Evolutionary conservation across 2,888 invertebrate genomes (phyloP).

Genomic region (Criorhina ranunculi): DNA sequence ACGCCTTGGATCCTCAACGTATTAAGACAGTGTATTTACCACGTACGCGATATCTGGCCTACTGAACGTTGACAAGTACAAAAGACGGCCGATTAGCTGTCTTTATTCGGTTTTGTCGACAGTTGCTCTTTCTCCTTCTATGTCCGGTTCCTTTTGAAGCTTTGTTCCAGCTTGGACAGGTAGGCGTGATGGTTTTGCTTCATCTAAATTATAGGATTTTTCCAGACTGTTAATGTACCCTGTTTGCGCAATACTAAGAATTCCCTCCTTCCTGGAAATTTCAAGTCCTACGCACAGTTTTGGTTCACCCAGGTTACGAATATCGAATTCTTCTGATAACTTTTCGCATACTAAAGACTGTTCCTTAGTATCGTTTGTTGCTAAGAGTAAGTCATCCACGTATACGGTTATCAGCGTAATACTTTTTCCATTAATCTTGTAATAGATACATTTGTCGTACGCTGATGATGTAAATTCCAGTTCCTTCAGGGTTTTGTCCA

Average conservation of each 20-base stretch:
- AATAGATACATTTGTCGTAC: too few species aligned
- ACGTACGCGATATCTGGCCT: conserved; percentile 49
- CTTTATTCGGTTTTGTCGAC: conserved; percentile 35
- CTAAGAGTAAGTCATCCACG: conserved; percentile 11
- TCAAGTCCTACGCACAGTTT: conserved; percentile 45
- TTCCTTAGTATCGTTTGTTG: conserved; percentile 8
- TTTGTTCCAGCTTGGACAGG: conserved; percentile 30
- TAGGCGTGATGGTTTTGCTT: conserved; percentile 34
- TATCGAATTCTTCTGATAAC: conserved; percentile 34
- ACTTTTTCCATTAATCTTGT: too few species aligned
- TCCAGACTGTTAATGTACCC: conserved; percentile 48
- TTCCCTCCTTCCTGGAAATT: conserved; percentile 31
- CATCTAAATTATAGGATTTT: conserved; percentile 16
- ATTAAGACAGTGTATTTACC: conserved; percentile 31
- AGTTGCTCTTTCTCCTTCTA: conserved; percentile 32
- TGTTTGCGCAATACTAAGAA: conserved; percentile 23
- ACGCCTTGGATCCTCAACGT: conserved; percentile 12
- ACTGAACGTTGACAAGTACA: conserved; percentile 51
- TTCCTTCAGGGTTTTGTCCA: too few species aligned
- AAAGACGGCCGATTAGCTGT: conserved; percentile 34
- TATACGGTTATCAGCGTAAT: conserved; percentile 18
- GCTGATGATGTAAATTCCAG: too few species aligned
- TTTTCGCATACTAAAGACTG: conserved; percentile 4
- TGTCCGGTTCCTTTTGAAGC: conserved; percentile 38
- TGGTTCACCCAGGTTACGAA: conserved; percentile 47